Percentiles rank a stretch among this genome's conserved stretches.
These are phyloP conservation scores for Meiosimyza platycephala DNA, from an alignment of 2,888 invertebrate genomes.

Conservation along the genomic window DNA sequence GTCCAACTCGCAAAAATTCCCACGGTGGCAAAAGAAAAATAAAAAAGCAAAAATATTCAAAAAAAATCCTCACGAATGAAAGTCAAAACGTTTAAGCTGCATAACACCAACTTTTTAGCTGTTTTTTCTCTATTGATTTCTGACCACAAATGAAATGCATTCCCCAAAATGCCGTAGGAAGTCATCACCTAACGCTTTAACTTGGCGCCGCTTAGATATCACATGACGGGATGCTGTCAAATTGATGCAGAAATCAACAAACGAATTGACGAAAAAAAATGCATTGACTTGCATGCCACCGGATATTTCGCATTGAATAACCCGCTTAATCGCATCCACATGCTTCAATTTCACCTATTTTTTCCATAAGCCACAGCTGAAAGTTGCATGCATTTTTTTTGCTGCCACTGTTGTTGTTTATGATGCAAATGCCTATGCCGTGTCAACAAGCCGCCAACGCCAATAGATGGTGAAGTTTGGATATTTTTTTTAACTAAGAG, in stretches of 20 bases:
- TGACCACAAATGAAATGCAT: too few species aligned
- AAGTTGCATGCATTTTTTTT: slow-evolving; percentile 20
- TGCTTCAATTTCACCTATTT: slow-evolving; percentile 19
- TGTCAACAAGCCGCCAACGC: slow-evolving; percentile 35
- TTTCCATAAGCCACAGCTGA: not conserved
- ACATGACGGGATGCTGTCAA: slow-evolving; percentile 26
- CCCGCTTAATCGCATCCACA: slow-evolving; percentile 30
- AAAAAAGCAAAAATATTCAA: too few species aligned
- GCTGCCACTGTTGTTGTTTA: slow-evolving; percentile 27
- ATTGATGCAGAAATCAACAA: not conserved
- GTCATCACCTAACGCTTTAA: slow-evolving; percentile 28
- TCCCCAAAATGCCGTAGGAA: slow-evolving; percentile 17
- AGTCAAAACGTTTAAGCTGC: too few species aligned
- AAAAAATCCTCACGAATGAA: too few species aligned
- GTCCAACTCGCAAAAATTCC: too few species aligned
- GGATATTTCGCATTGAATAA: slow-evolving; percentile 30
- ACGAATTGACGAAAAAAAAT: slow-evolving; percentile 15
- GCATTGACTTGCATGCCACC: slow-evolving; percentile 31
- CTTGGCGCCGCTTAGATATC: slow-evolving; percentile 15
- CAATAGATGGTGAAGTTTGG: not conserved
- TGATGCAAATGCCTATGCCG: slow-evolving; percentile 27
- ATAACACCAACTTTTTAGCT: too few species aligned
- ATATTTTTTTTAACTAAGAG: not conserved
- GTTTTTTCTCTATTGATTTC: too few species aligned
- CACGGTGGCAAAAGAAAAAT: too few species aligned